These are phyloP conservation scores for Acleris cristana DNA, from an alignment of 2,888 invertebrate genomes.

Conservation along the genomic window DNA sequence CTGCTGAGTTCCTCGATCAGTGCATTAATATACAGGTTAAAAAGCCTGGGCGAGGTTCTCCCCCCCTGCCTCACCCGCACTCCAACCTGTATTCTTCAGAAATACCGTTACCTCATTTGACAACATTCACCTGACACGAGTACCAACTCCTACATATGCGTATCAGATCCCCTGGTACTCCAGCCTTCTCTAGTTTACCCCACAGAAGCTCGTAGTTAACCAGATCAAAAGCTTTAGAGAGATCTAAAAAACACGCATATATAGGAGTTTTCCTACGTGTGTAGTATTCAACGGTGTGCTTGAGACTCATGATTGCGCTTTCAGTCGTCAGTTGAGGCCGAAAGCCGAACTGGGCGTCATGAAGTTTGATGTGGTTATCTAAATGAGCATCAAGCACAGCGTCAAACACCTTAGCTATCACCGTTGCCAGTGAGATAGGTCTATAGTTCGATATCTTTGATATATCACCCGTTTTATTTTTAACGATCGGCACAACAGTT, in stretches of 20 bases:
- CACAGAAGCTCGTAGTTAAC: background rate
- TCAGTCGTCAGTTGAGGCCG: background rate
- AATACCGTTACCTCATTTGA: background rate
- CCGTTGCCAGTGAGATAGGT: too few species aligned
- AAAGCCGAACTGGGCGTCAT: background rate
- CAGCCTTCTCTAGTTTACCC: background rate
- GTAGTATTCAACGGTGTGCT: background rate
- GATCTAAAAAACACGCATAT: too few species aligned
- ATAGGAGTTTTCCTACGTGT: background rate
- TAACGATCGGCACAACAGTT: too few species aligned
- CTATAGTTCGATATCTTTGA: too few species aligned
- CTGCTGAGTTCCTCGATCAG: too few species aligned
- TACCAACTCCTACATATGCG: too few species aligned
- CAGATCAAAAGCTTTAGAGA: background rate
- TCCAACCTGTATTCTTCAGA: background rate
- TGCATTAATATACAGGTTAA: background rate
- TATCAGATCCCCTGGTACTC: too few species aligned
- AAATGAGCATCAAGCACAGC: too few species aligned
- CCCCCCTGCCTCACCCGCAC: constrained; percentile 10
- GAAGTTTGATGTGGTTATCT: too few species aligned
- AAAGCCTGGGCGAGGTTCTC: background rate
- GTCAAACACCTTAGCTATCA: too few species aligned
- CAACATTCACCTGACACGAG: too few species aligned
- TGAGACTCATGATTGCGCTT: background rate
- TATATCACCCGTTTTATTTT: too few species aligned